Conservation (phyloP, 2,888 invertebrate species). For the Pandemis corylana region DNA sequence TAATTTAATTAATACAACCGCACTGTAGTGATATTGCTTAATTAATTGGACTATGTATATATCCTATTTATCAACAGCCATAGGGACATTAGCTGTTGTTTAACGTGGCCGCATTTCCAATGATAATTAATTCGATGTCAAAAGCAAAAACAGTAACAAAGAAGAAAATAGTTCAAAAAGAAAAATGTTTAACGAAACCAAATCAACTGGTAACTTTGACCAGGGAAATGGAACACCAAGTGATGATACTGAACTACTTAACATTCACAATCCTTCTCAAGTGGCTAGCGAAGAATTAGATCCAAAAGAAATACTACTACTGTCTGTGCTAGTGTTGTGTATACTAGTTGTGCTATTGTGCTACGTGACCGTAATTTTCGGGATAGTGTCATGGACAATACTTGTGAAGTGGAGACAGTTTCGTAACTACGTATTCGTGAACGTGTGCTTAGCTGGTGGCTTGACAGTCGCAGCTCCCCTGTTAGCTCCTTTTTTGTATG, state of each 20-base stretch:
- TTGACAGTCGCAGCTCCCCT: neutral
- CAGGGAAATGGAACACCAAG: neutral
- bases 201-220: neutral
- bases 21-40: neutral
- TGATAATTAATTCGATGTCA: neutral
- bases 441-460: slow-evolving; percentile 2
- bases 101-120: neutral
- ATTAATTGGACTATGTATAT: neutral
- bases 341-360: neutral
- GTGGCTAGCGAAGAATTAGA: neutral
- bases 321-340: neutral
- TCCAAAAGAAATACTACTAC: neutral
- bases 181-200: neutral
- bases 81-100: neutral
- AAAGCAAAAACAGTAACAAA: neutral
- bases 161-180: neutral
- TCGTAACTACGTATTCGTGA: slow-evolving; percentile 10
- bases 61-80: neutral
- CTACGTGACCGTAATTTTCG: neutral
- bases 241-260: neutral
- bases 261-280: neutral
- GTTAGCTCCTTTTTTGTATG: neutral
- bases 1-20: neutral
- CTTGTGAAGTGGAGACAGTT: slow-evolving; percentile 8
- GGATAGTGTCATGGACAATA: slow-evolving; percentile 5